Conservation (phyloP, 2,113 vertebrate genomes). For the Clinocottus analis region DNA sequence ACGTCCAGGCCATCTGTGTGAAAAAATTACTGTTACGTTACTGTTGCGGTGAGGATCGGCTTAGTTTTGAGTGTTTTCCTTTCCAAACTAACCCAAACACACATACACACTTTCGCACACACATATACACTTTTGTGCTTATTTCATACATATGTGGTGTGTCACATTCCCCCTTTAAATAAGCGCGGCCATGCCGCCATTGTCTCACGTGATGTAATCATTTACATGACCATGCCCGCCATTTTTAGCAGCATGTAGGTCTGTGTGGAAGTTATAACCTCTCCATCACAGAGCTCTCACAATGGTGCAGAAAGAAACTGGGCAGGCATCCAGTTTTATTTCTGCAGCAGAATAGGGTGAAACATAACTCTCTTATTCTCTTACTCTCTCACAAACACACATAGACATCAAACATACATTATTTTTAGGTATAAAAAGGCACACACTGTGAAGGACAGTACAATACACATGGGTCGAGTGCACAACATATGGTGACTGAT, state of each 20-base stretch:
- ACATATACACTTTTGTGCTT: too few species aligned
- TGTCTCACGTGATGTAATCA: background rate
- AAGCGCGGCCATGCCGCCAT: background rate
- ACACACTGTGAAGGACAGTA: background rate
- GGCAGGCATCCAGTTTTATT: conserved; percentile 46
- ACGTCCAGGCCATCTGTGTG: too few species aligned
- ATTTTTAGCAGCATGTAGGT: conserved; percentile 1
- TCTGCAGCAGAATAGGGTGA: conserved; percentile 45
- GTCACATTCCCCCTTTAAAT: background rate
- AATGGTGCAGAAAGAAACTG: conserved; percentile 54
- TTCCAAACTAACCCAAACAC: too few species aligned
- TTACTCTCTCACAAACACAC: conserved; percentile 6
- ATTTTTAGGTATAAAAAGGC: conserved; percentile 6
- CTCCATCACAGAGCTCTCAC: conserved; percentile 17
- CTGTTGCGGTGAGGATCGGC: too few species aligned
- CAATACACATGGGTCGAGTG: background rate
- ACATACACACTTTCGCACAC: too few species aligned
- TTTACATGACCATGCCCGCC: background rate
- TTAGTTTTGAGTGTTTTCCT: too few species aligned
- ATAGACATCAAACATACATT: conserved; percentile 8
- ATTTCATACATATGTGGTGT: too few species aligned
- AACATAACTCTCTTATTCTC: conserved; percentile 17
- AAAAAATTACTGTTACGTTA: too few species aligned
- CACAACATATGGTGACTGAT: background rate
- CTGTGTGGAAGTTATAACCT: conserved; percentile 15